phyloP scores from a whole-genome alignment of 2,888 invertebrate genomes.

The Fragum sueziense region DNA sequence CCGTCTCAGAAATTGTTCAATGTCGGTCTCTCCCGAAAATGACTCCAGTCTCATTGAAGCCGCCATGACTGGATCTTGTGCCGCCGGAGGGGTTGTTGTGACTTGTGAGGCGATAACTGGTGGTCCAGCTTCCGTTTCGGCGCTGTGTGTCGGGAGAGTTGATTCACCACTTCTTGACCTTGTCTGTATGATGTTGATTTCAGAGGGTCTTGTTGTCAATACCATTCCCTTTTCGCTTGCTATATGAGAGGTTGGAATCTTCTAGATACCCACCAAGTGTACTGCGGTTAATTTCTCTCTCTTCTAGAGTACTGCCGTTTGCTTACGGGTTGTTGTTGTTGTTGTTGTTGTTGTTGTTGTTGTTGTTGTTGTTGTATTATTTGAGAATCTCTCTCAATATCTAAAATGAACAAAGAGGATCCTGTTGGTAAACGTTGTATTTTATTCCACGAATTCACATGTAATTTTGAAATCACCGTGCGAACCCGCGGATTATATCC shows the following conservation, averaged over 20 bases:
- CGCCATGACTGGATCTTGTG: background rate
- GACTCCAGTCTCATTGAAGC: conserved; percentile 8
- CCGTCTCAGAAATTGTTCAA: conserved; percentile 7
- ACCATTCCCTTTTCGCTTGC: background rate
- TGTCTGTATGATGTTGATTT: background rate
- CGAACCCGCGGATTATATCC: too few relatives aligned
- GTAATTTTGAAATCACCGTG: too few relatives aligned
- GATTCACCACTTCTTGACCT: background rate
- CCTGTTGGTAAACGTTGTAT: too few relatives aligned
- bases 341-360: too few relatives aligned
- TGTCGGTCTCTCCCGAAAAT: conserved; percentile 22
- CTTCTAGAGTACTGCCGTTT: too few relatives aligned
- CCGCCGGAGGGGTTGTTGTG: background rate
- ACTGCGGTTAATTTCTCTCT: too few relatives aligned
- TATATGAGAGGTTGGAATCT: background rate
- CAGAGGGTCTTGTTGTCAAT: background rate
- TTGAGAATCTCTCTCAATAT: too few relatives aligned
- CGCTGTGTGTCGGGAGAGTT: background rate
- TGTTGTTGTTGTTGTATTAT: too few relatives aligned
- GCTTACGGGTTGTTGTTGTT: too few relatives aligned
- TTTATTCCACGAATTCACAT: too few relatives aligned
- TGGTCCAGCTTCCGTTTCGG: background rate
- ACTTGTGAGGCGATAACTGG: background rate
- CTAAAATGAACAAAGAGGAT: too few relatives aligned
- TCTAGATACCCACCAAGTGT: conserved; percentile 4